Base-by-base conservation (phyloP, 1,140 invertebrate genomes). In the Littorina saxatilis region DNA sequence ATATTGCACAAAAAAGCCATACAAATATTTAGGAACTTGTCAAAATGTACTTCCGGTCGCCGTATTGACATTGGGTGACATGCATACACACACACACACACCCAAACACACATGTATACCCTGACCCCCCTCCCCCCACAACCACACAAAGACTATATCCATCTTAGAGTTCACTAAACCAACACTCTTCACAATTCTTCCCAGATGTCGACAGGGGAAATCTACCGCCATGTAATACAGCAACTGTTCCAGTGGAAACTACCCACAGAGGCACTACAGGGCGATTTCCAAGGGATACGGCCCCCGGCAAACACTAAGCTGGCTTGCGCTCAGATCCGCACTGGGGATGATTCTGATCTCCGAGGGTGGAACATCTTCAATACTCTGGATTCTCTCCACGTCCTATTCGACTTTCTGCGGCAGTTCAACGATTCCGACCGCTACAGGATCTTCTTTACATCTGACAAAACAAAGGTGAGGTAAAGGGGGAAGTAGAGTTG, bases 301-400 rank as follows among this genome's bases (percentile, higher is more conserved):
- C 40, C 32, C 63, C 35, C 70, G 20, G 35, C 23, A 3, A 32
- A 39, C 29, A 82, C 39, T 1, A 50, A 68, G 40, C 43, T 83
- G 68, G 68, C 75, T 15, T 83, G 82, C 50, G 82, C 82, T 32
- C 82, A 83, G 58, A 66, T 83, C 32, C 66, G 82, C 27, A 61
- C 79, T 9, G 47, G 70, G 17, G 47, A 47, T 43, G 70, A 78
- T 20, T 35, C 50, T 0, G 55, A 17, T 20, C 23, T 55, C 35
- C 23, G n/a, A 2, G 82, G 79, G 43, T 35, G 47, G 9, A 47
- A 75, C 27, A 29, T 47, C 40, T 75, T 75, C 73, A 75, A 75
- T 47, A 29, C 73, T 7, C 37, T 74, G 72, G 37, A 39, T 0
- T 2, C 39, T 2, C 37, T n/a, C 11, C 11, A 47, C 23, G 58